These are phyloP conservation scores for Calliopum simillimum DNA, from an alignment of 2,888 invertebrate species.

Conservation along the genomic window DNA sequence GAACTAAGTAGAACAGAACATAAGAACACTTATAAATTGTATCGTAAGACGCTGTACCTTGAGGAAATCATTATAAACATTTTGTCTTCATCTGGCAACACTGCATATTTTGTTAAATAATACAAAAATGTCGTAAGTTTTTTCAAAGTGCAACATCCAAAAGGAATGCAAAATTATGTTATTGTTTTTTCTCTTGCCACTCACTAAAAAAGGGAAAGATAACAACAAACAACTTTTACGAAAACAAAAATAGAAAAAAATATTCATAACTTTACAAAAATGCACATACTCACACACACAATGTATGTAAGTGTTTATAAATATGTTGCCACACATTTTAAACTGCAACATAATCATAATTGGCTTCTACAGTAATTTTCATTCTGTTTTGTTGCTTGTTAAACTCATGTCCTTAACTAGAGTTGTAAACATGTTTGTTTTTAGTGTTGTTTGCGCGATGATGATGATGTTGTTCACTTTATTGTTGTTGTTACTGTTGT, in stretches of 20 bases:
- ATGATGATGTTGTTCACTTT: neutral
- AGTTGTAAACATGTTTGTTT: constrained; percentile 22
- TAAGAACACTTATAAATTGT: too few relatives aligned
- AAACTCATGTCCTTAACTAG: constrained; percentile 6
- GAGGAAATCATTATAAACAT: too few relatives aligned
- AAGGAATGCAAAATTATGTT: neutral
- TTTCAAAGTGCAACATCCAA: neutral
- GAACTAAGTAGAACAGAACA: too few relatives aligned
- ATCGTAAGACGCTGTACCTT: too few relatives aligned
- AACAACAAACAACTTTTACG: too few relatives aligned
- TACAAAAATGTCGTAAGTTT: neutral
- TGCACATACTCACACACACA: too few relatives aligned
- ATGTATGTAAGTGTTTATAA: neutral
- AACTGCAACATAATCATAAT: constrained; percentile 3
- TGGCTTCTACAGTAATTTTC: neutral
- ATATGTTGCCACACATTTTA: constrained; percentile 25
- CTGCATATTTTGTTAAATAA: neutral
- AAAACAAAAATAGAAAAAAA: too few relatives aligned
- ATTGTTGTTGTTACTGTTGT: constrained; percentile 3
- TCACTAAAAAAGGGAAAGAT: too few relatives aligned
- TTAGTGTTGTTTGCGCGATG: neutral
- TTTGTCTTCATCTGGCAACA: neutral
- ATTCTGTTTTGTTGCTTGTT: constrained; percentile 17
- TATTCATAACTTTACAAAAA: too few relatives aligned
- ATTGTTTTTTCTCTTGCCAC: too few relatives aligned